These are phyloP conservation scores for Xenotilapia flavipinnis DNA, from an alignment of 2,113 vertebrate species.

Conservation along the genomic window DNA sequence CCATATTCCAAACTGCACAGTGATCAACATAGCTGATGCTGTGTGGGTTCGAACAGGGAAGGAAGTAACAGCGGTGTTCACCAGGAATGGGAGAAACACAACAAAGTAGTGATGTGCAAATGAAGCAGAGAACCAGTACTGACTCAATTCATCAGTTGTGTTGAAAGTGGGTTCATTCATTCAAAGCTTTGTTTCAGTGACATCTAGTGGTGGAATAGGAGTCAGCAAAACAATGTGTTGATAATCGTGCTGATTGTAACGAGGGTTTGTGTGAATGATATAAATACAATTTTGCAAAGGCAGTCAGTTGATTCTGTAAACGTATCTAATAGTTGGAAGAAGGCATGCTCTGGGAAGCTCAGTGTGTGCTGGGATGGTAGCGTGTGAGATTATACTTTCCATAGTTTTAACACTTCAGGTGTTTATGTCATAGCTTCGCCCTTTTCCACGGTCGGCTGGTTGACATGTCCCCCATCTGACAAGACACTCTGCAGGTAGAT, in stretches of 20 bases:
- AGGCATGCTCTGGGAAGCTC: not conserved
- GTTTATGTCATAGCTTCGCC: not conserved
- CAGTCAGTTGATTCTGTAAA: not conserved
- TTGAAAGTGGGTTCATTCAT: not conserved
- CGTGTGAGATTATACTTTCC: not conserved
- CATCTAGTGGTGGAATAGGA: not conserved
- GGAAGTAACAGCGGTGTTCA: not conserved
- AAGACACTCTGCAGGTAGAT: not conserved
- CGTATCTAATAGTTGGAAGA: not conserved
- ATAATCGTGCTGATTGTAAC: not conserved
- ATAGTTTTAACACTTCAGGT: not conserved
- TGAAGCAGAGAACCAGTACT: not conserved
- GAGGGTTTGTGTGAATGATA: not conserved
- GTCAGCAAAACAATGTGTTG: not conserved
- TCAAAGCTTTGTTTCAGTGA: not conserved
- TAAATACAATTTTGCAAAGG: not conserved
- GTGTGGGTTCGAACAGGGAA: not conserved
- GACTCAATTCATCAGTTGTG: not conserved
- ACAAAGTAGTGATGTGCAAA: not conserved
- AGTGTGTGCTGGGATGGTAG: not conserved
- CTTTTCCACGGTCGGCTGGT: not conserved
- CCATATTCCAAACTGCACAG: not conserved
- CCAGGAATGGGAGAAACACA: not conserved
- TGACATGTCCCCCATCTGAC: not conserved
- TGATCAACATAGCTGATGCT: not conserved